Evolutionary conservation across 2,797 vertebrate species (phyloP).

Genomic region (Coluber constrictor): DNA sequence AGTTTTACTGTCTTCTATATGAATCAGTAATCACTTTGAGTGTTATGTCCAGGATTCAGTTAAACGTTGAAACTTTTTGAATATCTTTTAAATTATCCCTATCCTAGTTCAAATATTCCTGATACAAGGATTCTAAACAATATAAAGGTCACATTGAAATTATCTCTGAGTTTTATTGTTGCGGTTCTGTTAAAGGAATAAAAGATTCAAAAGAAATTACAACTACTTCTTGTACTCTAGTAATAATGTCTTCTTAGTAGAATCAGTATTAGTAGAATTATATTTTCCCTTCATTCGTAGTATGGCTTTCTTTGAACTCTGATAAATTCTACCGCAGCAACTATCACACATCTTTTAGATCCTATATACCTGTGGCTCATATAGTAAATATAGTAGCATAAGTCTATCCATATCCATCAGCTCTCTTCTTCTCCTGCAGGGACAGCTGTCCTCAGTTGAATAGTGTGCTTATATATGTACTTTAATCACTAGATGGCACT

Average conservation of each 20-base stretch:
- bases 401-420: neutral
- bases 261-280: no score
- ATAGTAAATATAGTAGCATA: neutral
- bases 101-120: neutral
- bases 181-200: neutral
- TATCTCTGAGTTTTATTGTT: neutral
- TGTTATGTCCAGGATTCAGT: neutral
- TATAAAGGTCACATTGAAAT: neutral
- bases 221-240: neutral
- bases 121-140: neutral
- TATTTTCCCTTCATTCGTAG: neutral
- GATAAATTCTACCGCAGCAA: neutral
- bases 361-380: no score
- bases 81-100: neutral
- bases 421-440: neutral
- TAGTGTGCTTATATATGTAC: neutral
- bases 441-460: neutral
- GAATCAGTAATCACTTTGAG: neutral
- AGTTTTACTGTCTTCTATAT: neutral
- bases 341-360: neutral
- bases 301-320: neutral
- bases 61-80: neutral
- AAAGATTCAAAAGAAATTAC: neutral
- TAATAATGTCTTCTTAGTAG: neutral
- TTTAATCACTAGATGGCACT: neutral